Base-by-base conservation (phyloP, 2,888 invertebrate species). In the Leuctra nigra region DNA sequence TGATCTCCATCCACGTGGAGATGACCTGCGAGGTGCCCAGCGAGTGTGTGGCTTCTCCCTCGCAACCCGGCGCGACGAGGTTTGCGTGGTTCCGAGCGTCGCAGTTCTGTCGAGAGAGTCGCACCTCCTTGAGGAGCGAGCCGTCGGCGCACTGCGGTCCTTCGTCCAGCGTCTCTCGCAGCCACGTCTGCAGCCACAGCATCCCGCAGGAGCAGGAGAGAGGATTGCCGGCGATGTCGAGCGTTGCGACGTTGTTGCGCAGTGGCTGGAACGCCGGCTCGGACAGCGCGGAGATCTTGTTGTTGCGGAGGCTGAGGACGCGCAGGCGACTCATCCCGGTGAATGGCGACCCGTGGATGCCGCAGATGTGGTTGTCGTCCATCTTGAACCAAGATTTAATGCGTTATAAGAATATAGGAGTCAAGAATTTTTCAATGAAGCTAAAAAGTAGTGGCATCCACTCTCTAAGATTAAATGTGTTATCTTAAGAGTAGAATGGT, bases 181-280 rank as follows among this genome's bases (percentile, higher is more conserved):
- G 72, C 91, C 91, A 91, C 2, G 84, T 85, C 64, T 88, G 82
- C 1, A 92, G 72, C 92, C 92, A 92, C 54, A 88, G 77, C 70
- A 90, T 79, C 61, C 83, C 84, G 67, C 92, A 92, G 50, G 87
- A 83, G 68, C 92, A 92, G 20, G 81, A 77, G 60, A 93, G 73
- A 1, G 92, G 92, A 73, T 92, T 93, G 29, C 87, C 91, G 70
- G 91, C 88, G 59, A 92, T 81, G 71, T 91, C 90, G 58, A 92
- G 75, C 64, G 88, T 80, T 6, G 89, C 90, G 55, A 91, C 86
- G 64, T 90, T 91, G 59, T 86, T 86, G 63, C 88, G 77, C 38
- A 92, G 72, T 64, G 86, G 84, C 58, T 84, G 79, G 66, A 91
- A 87, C 0, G 84, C 83, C 22, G 76, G 75, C 70, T 92, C 91